Percentiles rank a stretch among this genome's conserved stretches.
These are phyloP conservation scores for Gadopsis bispinosus DNA, from an alignment of 2,797 vertebrate species.

Conservation along the genomic window DNA sequence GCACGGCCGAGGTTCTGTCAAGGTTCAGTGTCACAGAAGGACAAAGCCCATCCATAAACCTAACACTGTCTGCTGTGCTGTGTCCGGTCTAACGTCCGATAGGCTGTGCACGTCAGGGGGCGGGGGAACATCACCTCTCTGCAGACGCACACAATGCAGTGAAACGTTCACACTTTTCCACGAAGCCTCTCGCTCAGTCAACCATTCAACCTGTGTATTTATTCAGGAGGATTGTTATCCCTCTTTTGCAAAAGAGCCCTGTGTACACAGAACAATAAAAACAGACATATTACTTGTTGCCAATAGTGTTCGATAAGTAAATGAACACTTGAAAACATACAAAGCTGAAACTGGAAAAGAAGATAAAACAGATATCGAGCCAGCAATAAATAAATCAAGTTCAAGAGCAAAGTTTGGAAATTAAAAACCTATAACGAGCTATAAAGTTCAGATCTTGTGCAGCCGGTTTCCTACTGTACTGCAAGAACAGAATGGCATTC, in stretches of 20 bases:
- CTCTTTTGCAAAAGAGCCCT: conserved; percentile 9
- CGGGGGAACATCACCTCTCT: conserved; percentile 55
- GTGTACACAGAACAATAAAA: conserved; percentile 23
- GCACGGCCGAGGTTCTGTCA: conserved; percentile 39
- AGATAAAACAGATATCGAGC: not conserved
- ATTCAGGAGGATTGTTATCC: conserved; percentile 23
- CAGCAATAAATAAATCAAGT: not conserved
- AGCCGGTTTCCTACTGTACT: not conserved
- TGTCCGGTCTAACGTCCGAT: conserved; percentile 45
- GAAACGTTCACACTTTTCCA: conserved; percentile 30
- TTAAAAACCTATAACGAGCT: not conserved
- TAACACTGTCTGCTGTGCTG: conserved; percentile 43
- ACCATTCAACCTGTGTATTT: conserved; percentile 8
- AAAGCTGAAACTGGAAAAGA: conserved; percentile 2
- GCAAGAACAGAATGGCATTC: not conserved
- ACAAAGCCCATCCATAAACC: conserved; percentile 64
- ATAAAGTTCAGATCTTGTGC: not conserved
- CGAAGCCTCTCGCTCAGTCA: conserved; percentile 15
- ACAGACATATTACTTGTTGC: not conserved
- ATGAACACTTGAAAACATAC: not conserved
- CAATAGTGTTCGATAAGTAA: conserved; percentile 5
- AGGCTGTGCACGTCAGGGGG: conserved; percentile 35
- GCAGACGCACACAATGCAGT: not conserved
- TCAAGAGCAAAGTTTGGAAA: not conserved
- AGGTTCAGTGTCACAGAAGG: conserved; percentile 65